Conservation (phyloP, 2,113 vertebrate genomes). For the Caretta caretta region DNA sequence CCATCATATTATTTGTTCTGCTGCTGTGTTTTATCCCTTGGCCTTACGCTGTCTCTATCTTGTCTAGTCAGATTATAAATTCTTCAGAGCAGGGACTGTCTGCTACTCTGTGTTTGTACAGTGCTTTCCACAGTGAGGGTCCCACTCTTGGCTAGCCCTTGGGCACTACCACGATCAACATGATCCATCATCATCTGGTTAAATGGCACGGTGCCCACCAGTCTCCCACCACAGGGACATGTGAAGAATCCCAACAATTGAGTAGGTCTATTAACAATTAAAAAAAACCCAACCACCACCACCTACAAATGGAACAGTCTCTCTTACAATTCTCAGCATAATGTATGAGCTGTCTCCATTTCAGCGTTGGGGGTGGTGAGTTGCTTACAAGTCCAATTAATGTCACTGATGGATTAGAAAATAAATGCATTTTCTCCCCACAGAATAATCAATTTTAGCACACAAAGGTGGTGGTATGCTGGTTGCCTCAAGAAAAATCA, state of each 20-base stretch:
- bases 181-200: background rate
- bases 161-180: background rate
- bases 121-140: rapidly evolving
- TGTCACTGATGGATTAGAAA: background rate
- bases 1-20: rapidly evolving
- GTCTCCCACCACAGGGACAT: background rate
- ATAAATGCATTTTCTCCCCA: background rate
- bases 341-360: background rate
- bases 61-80: background rate
- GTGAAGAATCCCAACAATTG: background rate
- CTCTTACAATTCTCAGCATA: background rate
- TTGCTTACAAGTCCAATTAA: background rate
- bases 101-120: rapidly evolving
- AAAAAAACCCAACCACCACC: background rate
- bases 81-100: background rate
- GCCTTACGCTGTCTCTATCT: background rate
- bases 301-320: background rate
- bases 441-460: background rate
- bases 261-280: background rate
- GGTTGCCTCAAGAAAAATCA: background rate
- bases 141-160: background rate
- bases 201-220: background rate
- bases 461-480: background rate
- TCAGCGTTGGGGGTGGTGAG: background rate
- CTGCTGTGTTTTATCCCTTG: background rate